Evolutionary conservation across 2,113 vertebrate genomes (phyloP).

Genomic region (Eptesicus fuscus): DNA sequence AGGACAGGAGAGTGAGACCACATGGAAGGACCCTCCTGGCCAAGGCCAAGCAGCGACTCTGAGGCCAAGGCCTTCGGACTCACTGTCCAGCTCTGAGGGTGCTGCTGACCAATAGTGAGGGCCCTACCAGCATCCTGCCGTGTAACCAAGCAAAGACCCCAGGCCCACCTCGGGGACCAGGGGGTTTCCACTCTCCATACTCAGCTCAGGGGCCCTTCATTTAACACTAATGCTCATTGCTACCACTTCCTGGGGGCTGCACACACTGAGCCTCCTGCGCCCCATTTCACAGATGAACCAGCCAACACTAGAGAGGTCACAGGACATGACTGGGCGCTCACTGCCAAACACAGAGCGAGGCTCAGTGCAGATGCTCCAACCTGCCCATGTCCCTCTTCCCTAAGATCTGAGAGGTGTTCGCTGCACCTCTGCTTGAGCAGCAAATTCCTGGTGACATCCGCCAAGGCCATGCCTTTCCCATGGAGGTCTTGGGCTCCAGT

Average conservation of each 20-base stretch:
- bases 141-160: background rate
- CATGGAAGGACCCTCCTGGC: background rate
- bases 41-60: background rate
- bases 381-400: accelerated
- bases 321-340: accelerated
- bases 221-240: background rate
- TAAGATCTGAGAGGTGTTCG: background rate
- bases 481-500: background rate
- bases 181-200: background rate
- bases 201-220: background rate
- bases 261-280: background rate
- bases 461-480: background rate
- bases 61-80: background rate
- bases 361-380: accelerated
- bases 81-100: background rate
- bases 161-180: accelerated
- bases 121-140: accelerated
- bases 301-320: background rate
- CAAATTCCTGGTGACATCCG: background rate
- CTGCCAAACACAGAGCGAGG: background rate
- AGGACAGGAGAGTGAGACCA: background rate
- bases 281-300: background rate
- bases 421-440: background rate
- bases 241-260: too few species aligned
- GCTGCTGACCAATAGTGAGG: background rate